Base-by-base conservation (phyloP, 2,113 vertebrate genomes). In the Oxyruncus cristatus region DNA sequence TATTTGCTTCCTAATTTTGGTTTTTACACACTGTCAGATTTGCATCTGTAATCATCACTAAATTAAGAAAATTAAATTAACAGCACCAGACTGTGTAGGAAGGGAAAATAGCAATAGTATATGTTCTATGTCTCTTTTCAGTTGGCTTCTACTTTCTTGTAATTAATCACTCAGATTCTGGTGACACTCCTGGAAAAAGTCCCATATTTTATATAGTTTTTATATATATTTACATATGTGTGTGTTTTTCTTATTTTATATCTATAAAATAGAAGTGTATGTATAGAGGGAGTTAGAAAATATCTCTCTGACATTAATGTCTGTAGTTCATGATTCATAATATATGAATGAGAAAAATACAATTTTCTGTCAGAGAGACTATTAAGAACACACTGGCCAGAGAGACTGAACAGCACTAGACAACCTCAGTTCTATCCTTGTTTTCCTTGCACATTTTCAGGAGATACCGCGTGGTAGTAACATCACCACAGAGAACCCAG, bases 31-130 rank as follows among this genome's bases (percentile, higher is more conserved):
- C 16, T 56, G 46, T 74, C 59, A 75, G 55, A 86, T 93, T 96
- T 96, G 50, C 90, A 88, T 91, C 85, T 78, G 23, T 95, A 94
- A 95, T 82, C 0, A 0, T 71, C 42, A 23, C 72, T 84, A 78
- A 88, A 81, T 96, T 92, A 94, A 90, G 74, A 75, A 93, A 83
- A 72, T 42, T 65, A 81, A 76, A 73, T 73, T 88, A 86, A 56
- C 67, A 90, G 28, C 30, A 73, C 27, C 46, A 79, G 49, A 66
- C 59, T 88, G 67, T 1, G 50, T 90, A 55, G 85, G 81, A 95
- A 91, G 18, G 19, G 10, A 79, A 82, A 73, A 76, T 7, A 85
- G 46, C 23, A 65, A 42, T 46, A 65, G 37, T 63, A 8, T 76
- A 83, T 53, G 30, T 85, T 93, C 59, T 46, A 13, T 23, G 42